phyloP scores from a whole-genome alignment of 2,888 invertebrate species.

The Antheraea yamamai region DNA sequence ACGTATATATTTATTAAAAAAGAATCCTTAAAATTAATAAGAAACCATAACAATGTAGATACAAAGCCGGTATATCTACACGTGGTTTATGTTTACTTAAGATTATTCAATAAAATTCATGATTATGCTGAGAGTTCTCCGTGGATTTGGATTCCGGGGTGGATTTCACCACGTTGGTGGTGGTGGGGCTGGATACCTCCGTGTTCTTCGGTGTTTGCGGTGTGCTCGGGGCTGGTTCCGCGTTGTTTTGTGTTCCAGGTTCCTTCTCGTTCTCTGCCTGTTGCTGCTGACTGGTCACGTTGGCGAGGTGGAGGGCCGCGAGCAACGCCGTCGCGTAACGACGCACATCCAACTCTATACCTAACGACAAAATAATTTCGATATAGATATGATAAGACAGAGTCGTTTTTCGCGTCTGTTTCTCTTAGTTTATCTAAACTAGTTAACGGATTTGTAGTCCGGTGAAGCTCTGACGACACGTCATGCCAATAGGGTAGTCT shows the following conservation, averaged over 20 bases:
- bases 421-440: too few relatives aligned
- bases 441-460: too few relatives aligned
- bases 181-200: conserved; percentile 51
- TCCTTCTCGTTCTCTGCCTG: conserved; percentile 43
- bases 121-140: conserved; percentile 41
- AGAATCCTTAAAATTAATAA: conserved; percentile 48
- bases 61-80: conserved; percentile 52
- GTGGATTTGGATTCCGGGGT: conserved; percentile 69
- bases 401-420: too few relatives aligned
- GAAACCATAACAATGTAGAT: conserved; percentile 64
- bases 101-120: conserved; percentile 33
- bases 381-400: too few relatives aligned
- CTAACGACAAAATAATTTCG: conserved; percentile 37
- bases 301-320: conserved; percentile 71
- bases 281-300: conserved; percentile 65
- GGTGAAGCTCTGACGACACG: too few relatives aligned
- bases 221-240: conserved; percentile 38
- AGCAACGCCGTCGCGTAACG: conserved; percentile 70
- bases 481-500: too few relatives aligned
- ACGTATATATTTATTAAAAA: conserved; percentile 39
- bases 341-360: conserved; percentile 69
- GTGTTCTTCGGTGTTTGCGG: conserved; percentile 27
- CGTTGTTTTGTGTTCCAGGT: conserved; percentile 36
- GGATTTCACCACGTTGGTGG: conserved; percentile 57
- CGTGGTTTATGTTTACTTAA: conserved; percentile 47